Base-by-base conservation (phyloP, 1,140 invertebrate species). In the Delia radicum region DNA sequence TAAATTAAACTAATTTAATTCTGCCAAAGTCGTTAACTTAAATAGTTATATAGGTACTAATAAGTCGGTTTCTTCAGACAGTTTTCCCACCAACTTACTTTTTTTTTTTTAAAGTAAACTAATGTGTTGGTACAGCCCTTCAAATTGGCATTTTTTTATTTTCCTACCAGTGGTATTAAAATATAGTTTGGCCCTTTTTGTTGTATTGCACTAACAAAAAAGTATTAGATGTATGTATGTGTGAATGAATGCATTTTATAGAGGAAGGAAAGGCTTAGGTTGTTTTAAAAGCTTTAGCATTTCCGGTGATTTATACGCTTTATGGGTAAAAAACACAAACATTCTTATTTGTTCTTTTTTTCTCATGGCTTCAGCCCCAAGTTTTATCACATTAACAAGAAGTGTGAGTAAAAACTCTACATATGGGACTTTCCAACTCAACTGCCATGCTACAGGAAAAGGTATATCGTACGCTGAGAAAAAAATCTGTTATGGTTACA, bases 251-350 rank as follows among this genome's bases (percentile, higher is more conserved):
- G 33, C 13, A 37, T 37, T 37, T 37, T 1, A 55, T 18, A 21
- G 7, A 6, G 46, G 46, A 55, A 55, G 18, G 46, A 55, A 55
- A 55, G 46, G 46, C 46, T 55, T 21, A 55, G 48, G 48, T 55
- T 55, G 48, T 21, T 55, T 55, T 55, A 55, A 55, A 55, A 55
- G 48, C 48, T 21, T 55, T 55, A 55, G 48, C 48, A 55, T 55
- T 55, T 55, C 48, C 18, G 48, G 48, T 55, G 48, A 55, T 55
- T 55, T 55, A 55, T 55, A 55, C 48, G 48, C 48, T 55, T 55
- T 55, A 55, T 55, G 48, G 48, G 48, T 55, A 55, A 21, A 55
- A 55, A 55, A 55, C n/a, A 55, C 33, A 37, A 37, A 37, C n/a
- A 55, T 55, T 55, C 10, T 37, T 55, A 55, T 37, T 37, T 37